Base-by-base conservation (phyloP, 2,113 vertebrate species). In the Eulemur rufifrons region DNA sequence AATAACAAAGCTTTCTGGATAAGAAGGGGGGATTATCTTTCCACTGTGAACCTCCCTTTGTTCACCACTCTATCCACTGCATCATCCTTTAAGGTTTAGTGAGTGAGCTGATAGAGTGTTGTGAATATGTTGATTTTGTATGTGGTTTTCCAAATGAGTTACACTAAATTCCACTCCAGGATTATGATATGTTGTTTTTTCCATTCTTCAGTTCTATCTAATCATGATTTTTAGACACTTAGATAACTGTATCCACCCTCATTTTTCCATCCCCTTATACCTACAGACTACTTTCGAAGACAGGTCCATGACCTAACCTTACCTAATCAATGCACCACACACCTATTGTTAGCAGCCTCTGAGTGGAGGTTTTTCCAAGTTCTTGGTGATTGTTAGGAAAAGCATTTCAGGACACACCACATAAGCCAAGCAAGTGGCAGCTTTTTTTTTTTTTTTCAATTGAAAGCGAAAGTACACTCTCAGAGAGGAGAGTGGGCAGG, bases 81-180 rank as follows among this genome's bases (percentile, higher is more conserved):
- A 52, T 81, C 52, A 78, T 64, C 15, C 23, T 68, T 37, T 88
- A 85, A 71, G 34, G 42, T 21, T 91, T 83, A 88, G 56, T 87
- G 56, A 23, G 69, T 87, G 56, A 23, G 69, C 39, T 77, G n/a
- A 61, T 39, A 52, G 20, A 82, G 6, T 86, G 7, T 90, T 82
- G 37, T 91, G 29, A 90, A 54, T 97, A 74, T 76, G 15, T 87
- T 80, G 32, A 64, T 88, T 89, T 93, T 81, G 32, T 47, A n/a
- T 85, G 5, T 73, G 64, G 23, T 59, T 92, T 95, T 92, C 69
- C 68, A 89, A 83, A n/a, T 83, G 15, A 89, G 42, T 52, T 91
- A 80, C 20, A 78, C 10, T 66, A 20, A 92, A 74, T 9, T 32
- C 13, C 27, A 86, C n/a, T 59, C 42, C 82, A 78, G 37, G 37